Evolutionary conservation across 2,888 invertebrate genomes (phyloP).

Genomic region (Acronicta alni): DNA sequence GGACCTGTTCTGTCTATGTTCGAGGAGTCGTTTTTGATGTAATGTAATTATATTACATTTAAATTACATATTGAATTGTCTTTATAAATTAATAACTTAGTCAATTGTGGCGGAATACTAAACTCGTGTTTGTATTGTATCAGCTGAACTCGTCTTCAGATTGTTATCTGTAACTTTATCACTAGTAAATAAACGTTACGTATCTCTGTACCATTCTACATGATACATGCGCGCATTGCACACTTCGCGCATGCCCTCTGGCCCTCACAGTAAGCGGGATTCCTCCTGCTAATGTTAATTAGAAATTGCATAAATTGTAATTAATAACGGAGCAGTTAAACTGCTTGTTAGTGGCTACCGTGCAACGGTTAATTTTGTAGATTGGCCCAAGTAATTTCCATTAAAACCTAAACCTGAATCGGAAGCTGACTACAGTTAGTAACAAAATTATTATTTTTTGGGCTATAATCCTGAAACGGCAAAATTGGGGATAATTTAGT

Average conservation of each 20-base stretch:
- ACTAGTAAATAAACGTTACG: constrained; percentile 23
- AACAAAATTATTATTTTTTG: too few species aligned
- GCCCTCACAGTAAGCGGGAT: constrained; percentile 9
- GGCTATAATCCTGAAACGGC: too few species aligned
- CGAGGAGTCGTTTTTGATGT: too few species aligned
- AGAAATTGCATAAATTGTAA: constrained; percentile 33
- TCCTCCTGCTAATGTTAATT: constrained; percentile 32
- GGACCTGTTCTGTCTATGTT: too few species aligned
- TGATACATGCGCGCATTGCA: constrained; percentile 1
- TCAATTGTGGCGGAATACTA: constrained; percentile 6
- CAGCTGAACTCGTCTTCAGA: constrained; percentile 14
- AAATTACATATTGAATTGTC: too few species aligned
- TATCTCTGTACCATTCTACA: constrained; percentile 7
- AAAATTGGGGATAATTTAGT: too few species aligned
- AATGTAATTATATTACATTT: too few species aligned
- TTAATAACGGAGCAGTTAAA: constrained; percentile 33
- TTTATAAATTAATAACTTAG: too few species aligned
- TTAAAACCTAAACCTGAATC: too few species aligned
- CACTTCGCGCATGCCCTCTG: constrained; percentile 28
- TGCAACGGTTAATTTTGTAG: constrained; percentile 1
- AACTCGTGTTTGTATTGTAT: constrained; percentile 9
- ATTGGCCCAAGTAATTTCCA: neutral
- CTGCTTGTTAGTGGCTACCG: constrained; percentile 1
- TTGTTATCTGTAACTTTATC: constrained; percentile 47
- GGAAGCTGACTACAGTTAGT: too few species aligned